Evolutionary conservation across 2,888 invertebrate genomes (phyloP).

Genomic region (Trachelus iudaicus): DNA sequence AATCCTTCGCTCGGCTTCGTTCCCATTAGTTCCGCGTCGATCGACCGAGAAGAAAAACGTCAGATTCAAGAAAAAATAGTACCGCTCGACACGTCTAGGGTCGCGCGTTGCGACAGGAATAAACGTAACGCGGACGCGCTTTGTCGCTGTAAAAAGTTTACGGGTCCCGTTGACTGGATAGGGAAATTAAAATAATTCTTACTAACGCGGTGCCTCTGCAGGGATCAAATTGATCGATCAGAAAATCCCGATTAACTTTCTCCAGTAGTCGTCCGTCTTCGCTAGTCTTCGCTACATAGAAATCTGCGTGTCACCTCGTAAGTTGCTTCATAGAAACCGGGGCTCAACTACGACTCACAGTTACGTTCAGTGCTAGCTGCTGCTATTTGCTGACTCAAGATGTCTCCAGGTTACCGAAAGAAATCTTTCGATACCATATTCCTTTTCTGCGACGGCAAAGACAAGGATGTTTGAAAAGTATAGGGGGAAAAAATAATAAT

Average conservation of each 20-base stretch:
- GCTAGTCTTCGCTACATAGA: background rate
- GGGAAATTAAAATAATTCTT: background rate
- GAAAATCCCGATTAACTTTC: background rate
- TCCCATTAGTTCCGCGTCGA: background rate
- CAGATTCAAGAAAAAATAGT: background rate
- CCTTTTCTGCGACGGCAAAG: no score
- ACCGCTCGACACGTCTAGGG: background rate
- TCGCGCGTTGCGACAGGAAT: background rate
- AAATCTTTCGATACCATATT: no score
- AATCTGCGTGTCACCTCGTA: background rate
- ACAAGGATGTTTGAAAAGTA: no score
- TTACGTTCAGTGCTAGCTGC: background rate
- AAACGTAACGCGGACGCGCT: background rate
- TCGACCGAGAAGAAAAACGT: background rate
- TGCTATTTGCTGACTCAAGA: background rate
- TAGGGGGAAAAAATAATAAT: background rate
- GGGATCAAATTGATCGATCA: background rate
- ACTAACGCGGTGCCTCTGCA: background rate
- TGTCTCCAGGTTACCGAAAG: background rate
- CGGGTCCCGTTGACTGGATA: background rate
- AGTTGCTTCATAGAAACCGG: background rate
- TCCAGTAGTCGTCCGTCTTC: background rate
- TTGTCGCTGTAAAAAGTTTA: background rate
- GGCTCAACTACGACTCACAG: background rate
- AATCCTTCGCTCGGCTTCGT: background rate